These are phyloP conservation scores for Himantopus leucocephalus DNA, from an alignment of 2,113 vertebrate genomes.

Conservation along the genomic window DNA sequence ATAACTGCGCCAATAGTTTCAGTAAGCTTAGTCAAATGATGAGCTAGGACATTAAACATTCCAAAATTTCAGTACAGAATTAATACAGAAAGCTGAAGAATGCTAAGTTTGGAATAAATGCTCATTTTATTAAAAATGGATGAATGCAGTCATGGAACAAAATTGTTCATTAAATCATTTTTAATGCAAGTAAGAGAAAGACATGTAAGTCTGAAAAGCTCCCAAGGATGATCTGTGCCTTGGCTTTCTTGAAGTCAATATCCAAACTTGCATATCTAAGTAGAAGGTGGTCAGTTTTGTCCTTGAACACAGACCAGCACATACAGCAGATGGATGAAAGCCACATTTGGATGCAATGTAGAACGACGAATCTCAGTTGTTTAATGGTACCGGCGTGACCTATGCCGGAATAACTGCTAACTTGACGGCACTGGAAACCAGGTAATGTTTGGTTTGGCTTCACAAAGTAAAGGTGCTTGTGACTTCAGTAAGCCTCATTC, in stretches of 20 bases:
- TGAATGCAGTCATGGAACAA: constrained; percentile 24
- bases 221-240: neutral
- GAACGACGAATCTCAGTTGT: neutral
- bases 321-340: neutral
- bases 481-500: neutral
- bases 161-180: constrained; percentile 44
- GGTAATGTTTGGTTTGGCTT: neutral
- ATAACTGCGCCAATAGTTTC: constrained; percentile 9
- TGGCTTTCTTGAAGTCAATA: neutral
- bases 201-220: neutral
- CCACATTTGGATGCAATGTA: neutral
- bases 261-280: neutral
- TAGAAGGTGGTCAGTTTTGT: neutral
- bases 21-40: constrained; percentile 36
- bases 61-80: neutral
- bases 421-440: neutral
- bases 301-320: neutral
- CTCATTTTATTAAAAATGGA: constrained; percentile 43
- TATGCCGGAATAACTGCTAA: neutral
- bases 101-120: constrained; percentile 6
- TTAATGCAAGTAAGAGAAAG: neutral
- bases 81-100: constrained; percentile 8
- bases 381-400: neutral
- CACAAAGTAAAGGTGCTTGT: neutral
- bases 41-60: constrained; percentile 21